These are phyloP conservation scores for Periparus ater DNA, from an alignment of 2,797 vertebrate species.

Conservation along the genomic window DNA sequence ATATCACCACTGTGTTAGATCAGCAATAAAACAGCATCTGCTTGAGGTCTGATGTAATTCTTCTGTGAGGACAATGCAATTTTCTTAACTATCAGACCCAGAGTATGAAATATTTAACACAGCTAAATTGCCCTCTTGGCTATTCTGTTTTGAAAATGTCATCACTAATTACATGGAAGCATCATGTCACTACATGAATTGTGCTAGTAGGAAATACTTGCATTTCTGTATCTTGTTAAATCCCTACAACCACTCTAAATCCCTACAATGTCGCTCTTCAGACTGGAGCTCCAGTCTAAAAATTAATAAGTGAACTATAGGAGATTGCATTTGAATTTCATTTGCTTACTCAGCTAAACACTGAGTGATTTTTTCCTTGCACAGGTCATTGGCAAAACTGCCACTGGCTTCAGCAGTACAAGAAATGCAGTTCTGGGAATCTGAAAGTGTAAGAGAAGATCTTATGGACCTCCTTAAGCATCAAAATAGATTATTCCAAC, in stretches of 20 bases:
- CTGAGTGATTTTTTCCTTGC: neutral
- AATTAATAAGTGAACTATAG: neutral
- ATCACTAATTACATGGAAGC: slow-evolving; percentile 52
- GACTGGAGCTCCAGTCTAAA: neutral
- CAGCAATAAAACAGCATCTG: slow-evolving; percentile 58
- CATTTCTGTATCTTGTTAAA: slow-evolving; percentile 31
- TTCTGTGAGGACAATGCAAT: slow-evolving; percentile 50
- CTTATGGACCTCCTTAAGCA: neutral
- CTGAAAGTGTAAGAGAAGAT: neutral
- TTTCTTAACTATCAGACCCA: slow-evolving; percentile 44
- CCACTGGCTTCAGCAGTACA: neutral
- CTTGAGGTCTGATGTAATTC: slow-evolving; percentile 51
- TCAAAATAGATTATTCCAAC: neutral
- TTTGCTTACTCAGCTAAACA: neutral
- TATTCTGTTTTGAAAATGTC: slow-evolving; percentile 59
- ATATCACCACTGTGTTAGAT: neutral
- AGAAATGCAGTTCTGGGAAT: neutral
- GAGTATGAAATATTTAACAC: slow-evolving; percentile 34
- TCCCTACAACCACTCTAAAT: slow-evolving; percentile 31
- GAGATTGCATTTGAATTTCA: neutral
- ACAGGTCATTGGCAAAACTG: neutral
- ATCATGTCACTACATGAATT: slow-evolving; percentile 37
- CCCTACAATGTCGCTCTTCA: neutral
- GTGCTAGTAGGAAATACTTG: slow-evolving; percentile 32
- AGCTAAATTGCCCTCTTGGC: slow-evolving; percentile 43